These are phyloP conservation scores for Orgyia antiqua DNA, from an alignment of 2,888 invertebrate genomes.

Conservation along the genomic window DNA sequence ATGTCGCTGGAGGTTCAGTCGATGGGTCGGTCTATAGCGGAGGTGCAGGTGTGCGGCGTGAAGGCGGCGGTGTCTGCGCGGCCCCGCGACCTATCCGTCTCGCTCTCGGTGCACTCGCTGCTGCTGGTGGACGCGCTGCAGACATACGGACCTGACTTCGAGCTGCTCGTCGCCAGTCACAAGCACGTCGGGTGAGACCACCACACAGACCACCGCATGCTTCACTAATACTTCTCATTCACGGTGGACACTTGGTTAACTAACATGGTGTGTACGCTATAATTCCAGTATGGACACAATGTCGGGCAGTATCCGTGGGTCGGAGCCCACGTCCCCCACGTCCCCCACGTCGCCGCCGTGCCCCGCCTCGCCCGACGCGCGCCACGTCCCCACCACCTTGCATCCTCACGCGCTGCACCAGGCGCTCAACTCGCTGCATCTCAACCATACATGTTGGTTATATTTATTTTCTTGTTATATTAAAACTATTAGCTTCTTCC, in stretches of 20 bases:
- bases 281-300: slow-evolving; percentile 90
- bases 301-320: slow-evolving; percentile 94
- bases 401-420: slow-evolving; percentile 44
- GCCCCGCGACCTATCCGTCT: slow-evolving; percentile 85
- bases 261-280: background rate
- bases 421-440: slow-evolving; percentile 43
- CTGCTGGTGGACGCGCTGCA: slow-evolving; percentile 96
- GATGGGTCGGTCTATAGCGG: slow-evolving; percentile 92
- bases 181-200: slow-evolving; percentile 89
- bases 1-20: slow-evolving; percentile 93
- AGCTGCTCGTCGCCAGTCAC: slow-evolving; percentile 95
- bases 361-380: slow-evolving; percentile 72
- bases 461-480: background rate
- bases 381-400: slow-evolving; percentile 59
- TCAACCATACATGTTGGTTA: no score
- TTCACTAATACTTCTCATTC: no score
- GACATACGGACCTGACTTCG: slow-evolving; percentile 96
- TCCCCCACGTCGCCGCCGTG: slow-evolving; percentile 81
- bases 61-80: slow-evolving; percentile 86
- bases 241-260: no score
- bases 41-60: slow-evolving; percentile 94
- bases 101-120: slow-evolving; percentile 94
- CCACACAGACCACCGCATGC: no score
- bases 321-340: slow-evolving; percentile 93
- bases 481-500: no score